These are phyloP conservation scores for Anas capensis DNA, from an alignment of 2,797 vertebrate genomes.

Conservation along the genomic window DNA sequence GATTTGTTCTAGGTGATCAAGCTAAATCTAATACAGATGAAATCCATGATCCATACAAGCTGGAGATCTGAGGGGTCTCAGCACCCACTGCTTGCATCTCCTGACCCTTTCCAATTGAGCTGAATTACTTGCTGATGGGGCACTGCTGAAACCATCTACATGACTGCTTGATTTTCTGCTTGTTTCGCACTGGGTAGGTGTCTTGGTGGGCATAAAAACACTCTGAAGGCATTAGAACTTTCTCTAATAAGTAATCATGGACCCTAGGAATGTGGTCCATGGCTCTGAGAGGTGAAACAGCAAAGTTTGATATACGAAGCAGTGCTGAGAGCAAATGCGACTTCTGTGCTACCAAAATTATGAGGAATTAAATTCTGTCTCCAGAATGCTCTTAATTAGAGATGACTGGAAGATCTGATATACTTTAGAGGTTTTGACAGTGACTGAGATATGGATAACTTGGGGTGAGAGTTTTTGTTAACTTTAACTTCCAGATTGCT, in stretches of 20 bases:
- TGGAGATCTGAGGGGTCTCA: neutral
- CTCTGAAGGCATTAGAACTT: neutral
- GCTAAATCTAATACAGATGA: neutral
- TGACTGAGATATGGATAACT: neutral
- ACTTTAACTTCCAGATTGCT: neutral
- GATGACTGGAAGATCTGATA: neutral
- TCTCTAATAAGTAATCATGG: too few relatives aligned
- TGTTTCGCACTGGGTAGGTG: neutral
- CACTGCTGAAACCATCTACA: neutral
- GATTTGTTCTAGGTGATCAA: neutral
- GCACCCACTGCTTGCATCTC: neutral
- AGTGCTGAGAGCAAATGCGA: neutral
- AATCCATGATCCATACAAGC: neutral
- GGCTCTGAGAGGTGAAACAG: neutral
- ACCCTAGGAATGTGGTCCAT: accelerated
- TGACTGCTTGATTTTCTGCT: neutral
- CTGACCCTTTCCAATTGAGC: neutral
- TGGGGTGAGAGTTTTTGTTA: neutral
- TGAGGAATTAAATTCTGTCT: neutral
- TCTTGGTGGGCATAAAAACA: neutral
- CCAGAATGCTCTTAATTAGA: neutral
- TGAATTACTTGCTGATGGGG: neutral
- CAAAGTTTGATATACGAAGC: neutral
- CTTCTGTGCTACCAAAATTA: neutral
- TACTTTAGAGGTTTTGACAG: neutral